Evolutionary conservation across 1,140 invertebrate genomes (phyloP).

Genomic region (Drosophila varians): DNA sequence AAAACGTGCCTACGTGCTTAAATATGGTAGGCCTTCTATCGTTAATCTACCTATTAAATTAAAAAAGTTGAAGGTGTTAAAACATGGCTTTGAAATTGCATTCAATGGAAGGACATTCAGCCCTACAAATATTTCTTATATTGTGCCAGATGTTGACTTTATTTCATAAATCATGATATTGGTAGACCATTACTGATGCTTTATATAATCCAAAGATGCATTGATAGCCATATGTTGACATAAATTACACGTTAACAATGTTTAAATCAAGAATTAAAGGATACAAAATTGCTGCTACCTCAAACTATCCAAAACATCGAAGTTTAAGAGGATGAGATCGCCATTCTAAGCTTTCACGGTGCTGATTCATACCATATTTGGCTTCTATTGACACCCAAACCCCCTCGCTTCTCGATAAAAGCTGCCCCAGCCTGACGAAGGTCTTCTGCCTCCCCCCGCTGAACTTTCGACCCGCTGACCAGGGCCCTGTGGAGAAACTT

Average conservation of each 20-base stretch:
- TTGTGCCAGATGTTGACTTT: too few relatives aligned
- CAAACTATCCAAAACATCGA: too few relatives aligned
- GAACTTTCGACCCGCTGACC: slow-evolving; percentile 60
- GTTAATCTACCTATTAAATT: not conserved
- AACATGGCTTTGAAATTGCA: too few relatives aligned
- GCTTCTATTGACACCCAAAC: not conserved
- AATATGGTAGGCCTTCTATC: not conserved
- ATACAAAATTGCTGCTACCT: too few relatives aligned
- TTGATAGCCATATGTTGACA: not conserved
- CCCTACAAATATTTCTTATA: too few relatives aligned
- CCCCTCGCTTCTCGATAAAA: slow-evolving; percentile 7
- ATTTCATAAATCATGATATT: too few relatives aligned
- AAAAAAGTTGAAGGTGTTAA: not conserved
- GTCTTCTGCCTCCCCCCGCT: slow-evolving; percentile 30
- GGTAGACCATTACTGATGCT: too few relatives aligned
- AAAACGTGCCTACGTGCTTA: slow-evolving; percentile 1
- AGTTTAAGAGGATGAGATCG: slow-evolving; percentile 11
- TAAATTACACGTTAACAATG: not conserved
- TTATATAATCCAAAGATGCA: too few relatives aligned
- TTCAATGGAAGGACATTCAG: too few relatives aligned
- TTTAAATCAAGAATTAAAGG: too few relatives aligned
- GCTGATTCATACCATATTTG: slow-evolving; percentile 26
- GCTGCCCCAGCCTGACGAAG: slow-evolving; percentile 20
- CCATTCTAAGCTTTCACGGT: slow-evolving; percentile 1
- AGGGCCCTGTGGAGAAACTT: slow-evolving; percentile 37